phyloP scores from a whole-genome alignment of 2,113 vertebrate species.

The Chionis minor region DNA sequence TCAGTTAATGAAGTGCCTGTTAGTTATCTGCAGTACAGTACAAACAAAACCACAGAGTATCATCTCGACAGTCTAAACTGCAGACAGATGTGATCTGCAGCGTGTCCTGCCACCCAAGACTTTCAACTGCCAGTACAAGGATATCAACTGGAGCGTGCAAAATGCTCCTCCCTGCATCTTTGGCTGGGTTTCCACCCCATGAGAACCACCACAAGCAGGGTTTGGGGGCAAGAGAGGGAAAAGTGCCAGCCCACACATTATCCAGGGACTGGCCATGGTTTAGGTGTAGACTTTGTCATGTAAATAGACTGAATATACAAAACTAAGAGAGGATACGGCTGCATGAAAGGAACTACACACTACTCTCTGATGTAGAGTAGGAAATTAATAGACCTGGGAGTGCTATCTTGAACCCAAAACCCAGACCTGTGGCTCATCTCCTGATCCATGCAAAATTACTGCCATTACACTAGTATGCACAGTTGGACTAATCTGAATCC shows the following conservation, averaged over 20 bases:
- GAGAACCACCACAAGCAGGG: not conserved
- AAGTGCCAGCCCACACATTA: not conserved
- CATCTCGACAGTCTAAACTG: not conserved
- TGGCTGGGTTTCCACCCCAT: not conserved
- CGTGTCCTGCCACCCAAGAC: not conserved
- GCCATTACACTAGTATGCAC: not conserved
- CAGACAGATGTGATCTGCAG: not conserved
- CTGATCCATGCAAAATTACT: not conserved
- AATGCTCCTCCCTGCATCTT: not conserved
- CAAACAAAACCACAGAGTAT: not conserved
- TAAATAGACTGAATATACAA: not conserved
- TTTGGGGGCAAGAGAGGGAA: accelerated
- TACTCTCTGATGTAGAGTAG: not conserved
- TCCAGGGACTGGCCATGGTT: not conserved
- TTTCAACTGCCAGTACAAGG: not conserved
- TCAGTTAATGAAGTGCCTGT: not conserved
- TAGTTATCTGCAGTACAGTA: not conserved
- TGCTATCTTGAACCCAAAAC: not conserved
- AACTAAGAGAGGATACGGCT: not conserved
- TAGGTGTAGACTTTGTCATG: not conserved
- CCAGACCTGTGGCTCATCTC: not conserved
- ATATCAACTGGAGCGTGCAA: not conserved
- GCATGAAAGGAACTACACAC: not conserved
- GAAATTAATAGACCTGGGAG: not conserved
- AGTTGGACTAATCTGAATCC: not conserved